Conservation (phyloP, 2,113 vertebrate species). For the Peromyscus leucopus region DNA sequence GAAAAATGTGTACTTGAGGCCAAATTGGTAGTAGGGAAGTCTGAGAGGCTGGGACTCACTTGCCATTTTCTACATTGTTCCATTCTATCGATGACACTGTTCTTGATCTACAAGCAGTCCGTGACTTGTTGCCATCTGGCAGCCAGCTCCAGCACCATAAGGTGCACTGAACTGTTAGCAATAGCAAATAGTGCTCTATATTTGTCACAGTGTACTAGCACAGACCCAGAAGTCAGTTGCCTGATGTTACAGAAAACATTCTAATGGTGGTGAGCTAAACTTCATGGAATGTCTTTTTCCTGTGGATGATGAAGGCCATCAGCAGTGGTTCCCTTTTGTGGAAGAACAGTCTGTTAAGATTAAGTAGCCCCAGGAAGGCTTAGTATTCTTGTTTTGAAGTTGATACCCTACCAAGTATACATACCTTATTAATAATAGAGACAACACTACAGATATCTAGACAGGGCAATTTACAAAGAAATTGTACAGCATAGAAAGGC, state of each 20-base stretch:
- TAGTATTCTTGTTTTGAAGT: slow-evolving; percentile 50
- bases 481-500: neutral
- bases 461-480: neutral
- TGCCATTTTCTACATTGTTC: slow-evolving; percentile 9
- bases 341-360: slow-evolving; percentile 74
- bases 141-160: slow-evolving; percentile 61
- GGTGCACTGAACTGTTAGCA: slow-evolving; percentile 64
- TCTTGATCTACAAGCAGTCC: slow-evolving; percentile 40
- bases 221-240: slow-evolving; percentile 70
- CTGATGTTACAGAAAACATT: slow-evolving; percentile 77
- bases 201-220: slow-evolving; percentile 74
- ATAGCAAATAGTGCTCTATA: slow-evolving; percentile 71
- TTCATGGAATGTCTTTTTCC: slow-evolving; percentile 77
- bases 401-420: neutral
- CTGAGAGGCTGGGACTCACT: neutral
- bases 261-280: slow-evolving; percentile 70
- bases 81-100: slow-evolving; percentile 27
- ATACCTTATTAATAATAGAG: slow-evolving; percentile 5
- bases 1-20: neutral
- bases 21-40: slow-evolving; percentile 17
- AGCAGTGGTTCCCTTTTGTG: slow-evolving; percentile 75
- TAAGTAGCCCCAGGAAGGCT: slow-evolving; percentile 8
- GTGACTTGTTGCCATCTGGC: slow-evolving; percentile 58
- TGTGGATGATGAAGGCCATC: slow-evolving; percentile 63
- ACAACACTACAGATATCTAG: neutral